Evolutionary conservation across 1,140 invertebrate genomes (phyloP).

Genomic region (Pseudomyrmex pallidus): DNA sequence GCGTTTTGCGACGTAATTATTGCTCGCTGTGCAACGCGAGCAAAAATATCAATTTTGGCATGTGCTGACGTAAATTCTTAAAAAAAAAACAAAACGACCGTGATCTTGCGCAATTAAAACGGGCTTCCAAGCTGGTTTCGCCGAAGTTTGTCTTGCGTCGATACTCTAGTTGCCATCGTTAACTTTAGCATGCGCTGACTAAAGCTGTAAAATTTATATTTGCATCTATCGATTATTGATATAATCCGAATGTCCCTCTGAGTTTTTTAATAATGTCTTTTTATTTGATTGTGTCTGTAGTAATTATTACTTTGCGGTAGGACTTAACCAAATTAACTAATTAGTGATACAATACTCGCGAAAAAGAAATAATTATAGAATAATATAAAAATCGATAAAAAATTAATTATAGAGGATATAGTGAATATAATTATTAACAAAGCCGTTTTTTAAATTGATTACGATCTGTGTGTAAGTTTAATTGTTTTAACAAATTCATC

Average conservation of each 20-base stretch:
- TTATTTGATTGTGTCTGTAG: not conserved
- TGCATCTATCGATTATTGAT: slow-evolving; percentile 36
- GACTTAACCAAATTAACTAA: not conserved
- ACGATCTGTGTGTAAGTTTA: not conserved
- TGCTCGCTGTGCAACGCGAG: not conserved
- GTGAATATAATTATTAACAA: too few relatives aligned
- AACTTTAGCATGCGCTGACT: slow-evolving; percentile 38
- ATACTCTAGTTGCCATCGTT: slow-evolving; percentile 30
- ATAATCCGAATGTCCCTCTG: slow-evolving; percentile 24
- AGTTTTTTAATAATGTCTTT: not conserved
- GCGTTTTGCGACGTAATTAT: slow-evolving; percentile 22
- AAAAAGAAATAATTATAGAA: too few relatives aligned
- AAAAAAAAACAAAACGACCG: too few relatives aligned
- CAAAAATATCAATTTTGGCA: slow-evolving; percentile 35
- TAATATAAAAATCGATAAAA: too few relatives aligned
- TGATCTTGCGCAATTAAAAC: slow-evolving; percentile 2
- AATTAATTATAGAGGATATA: too few relatives aligned
- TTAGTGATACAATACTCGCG: not conserved
- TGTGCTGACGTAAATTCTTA: slow-evolving; percentile 16
- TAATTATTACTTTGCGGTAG: not conserved
- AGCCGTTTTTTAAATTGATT: too few relatives aligned
- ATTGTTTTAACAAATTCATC: not conserved
- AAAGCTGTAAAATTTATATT: slow-evolving; percentile 32
- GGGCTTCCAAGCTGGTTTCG: slow-evolving; percentile 1
- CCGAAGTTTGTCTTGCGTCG: slow-evolving; percentile 22